Evolutionary conservation across 2,888 invertebrate species (phyloP), one percentile per base, ranked within the genome.

Genomic region (Spisula subtruncata): DNA sequence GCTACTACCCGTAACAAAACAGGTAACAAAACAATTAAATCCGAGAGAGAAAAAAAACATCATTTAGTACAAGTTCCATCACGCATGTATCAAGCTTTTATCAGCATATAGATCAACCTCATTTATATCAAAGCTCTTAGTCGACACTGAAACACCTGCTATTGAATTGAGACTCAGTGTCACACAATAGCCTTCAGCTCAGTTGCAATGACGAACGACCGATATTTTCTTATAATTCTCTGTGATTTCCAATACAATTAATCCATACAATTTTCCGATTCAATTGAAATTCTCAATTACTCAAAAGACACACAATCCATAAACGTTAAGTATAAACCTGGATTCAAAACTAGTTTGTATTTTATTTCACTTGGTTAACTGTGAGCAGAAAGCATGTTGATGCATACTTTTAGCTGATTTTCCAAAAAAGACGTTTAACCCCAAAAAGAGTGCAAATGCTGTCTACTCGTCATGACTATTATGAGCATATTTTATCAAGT

Each of bases 91-190:
- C n/a, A n/a, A 25, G 60, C 79, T 54, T 75, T 80, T 88, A 88
- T 88, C 87, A 60, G 41, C 35, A 80, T 29, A 83, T 56, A 88
- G 79, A 83, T 81, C 87, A 35, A 71, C 25, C 51, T 84, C 80
- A 88, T 80, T 88, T 83, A 75, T 75, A 80, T 85, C 80, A 79
- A 51, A 54, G 85, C 85, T 51, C 16, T 32, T 18, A 25, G 56
- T n/a, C 56, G 75, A 84, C 84, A 85, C 80, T 80, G 56, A 56
- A 80, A 80, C 41, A 56, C 56, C 35, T 54, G 85, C 80, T 51
- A 80, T 80, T 85, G 79, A 80, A 85, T 32, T 14, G 35, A 14
- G 25, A 35, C 14, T 35, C n/a, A n/a, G n/a, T 60, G 35, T 75
- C 75, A 75, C 18, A 75, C 35, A 75, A 75, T 75, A 75, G 75